These are phyloP conservation scores for Nibea coibor DNA, from an alignment of 2,113 vertebrate species.

Conservation along the genomic window DNA sequence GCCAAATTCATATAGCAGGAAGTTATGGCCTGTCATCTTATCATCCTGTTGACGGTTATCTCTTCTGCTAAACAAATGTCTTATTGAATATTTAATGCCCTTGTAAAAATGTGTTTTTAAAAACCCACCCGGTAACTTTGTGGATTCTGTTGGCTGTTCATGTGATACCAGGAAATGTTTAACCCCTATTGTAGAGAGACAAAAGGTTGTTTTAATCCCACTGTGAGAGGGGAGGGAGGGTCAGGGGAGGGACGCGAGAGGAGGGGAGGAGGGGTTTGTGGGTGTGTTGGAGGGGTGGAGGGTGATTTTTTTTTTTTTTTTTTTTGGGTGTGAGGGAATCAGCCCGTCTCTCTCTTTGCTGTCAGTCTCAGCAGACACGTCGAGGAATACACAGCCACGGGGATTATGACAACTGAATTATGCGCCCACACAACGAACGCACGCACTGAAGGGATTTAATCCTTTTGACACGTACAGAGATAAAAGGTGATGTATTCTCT, in stretches of 20 bases:
- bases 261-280: conserved; percentile 67
- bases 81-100: conserved; percentile 46
- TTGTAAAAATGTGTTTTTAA: conserved; percentile 20
- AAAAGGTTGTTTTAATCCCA: conserved; percentile 91
- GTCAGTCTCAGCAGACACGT: conserved; percentile 63
- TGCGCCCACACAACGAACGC: conserved; percentile 13
- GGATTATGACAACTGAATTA: conserved; percentile 66
- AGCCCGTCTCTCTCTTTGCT: conserved; percentile 57
- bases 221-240: conserved; percentile 80
- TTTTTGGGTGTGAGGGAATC: conserved; percentile 41
- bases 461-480: conserved; percentile 32
- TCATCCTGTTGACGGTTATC: not conserved
- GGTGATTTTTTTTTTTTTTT: conserved; percentile 24
- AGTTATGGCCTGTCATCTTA: conserved; percentile 49
- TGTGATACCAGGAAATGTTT: conserved; percentile 90
- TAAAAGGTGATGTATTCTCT: conserved; percentile 61
- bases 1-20: conserved; percentile 50
- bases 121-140: conserved; percentile 57
- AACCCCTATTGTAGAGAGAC: conserved; percentile 91
- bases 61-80: conserved; percentile 57
- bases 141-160: conserved; percentile 76
- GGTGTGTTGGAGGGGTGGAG: conserved; percentile 52
- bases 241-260: conserved; percentile 55
- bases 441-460: conserved; percentile 25
- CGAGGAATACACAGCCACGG: conserved; percentile 59